Evolutionary conservation across 2,797 vertebrate species (phyloP).

Genomic region (Pseudochirops cupreus): DNA sequence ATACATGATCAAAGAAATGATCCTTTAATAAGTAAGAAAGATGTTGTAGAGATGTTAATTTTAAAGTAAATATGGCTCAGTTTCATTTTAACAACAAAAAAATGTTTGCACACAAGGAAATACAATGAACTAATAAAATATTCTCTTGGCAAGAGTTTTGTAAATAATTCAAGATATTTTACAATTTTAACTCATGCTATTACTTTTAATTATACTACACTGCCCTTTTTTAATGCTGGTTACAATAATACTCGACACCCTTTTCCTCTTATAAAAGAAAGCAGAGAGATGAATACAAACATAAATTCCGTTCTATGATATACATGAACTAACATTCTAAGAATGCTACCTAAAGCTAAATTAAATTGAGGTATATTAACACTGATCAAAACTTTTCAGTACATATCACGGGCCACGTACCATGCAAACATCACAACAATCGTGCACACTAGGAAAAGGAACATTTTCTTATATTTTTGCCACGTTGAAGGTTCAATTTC

Average conservation of each 20-base stretch:
- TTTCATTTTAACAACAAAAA: conserved; percentile 44
- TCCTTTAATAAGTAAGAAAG: conserved; percentile 55
- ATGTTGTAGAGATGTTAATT: conserved; percentile 62
- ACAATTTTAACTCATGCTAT: conserved; percentile 64
- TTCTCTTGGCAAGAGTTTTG: conserved; percentile 10
- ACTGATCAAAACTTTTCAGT: conserved; percentile 72
- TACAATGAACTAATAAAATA: conserved; percentile 48
- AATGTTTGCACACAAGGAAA: conserved; percentile 40
- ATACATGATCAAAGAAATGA: conserved; percentile 72
- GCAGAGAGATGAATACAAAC: conserved; percentile 64
- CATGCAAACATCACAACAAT: conserved; percentile 87
- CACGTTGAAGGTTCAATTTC: conserved; percentile 85
- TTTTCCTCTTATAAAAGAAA: conserved; percentile 65
- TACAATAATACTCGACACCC: conserved; percentile 61
- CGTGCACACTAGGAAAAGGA: conserved; percentile 88
- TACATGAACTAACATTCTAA: conserved; percentile 66
- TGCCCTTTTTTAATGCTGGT: conserved; percentile 61
- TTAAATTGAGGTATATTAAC: conserved; percentile 75
- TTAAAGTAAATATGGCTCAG: conserved; percentile 75
- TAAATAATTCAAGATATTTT: conserved; percentile 11
- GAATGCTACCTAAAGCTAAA: conserved; percentile 66
- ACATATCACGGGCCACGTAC: conserved; percentile 84
- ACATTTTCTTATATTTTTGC: conserved; percentile 87
- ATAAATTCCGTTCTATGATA: conserved; percentile 55
- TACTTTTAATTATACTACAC: conserved; percentile 51